Evolutionary conservation across 2,888 invertebrate species (phyloP), one percentile per base, ranked within the genome.

Genomic region (Polietes domitor): DNA sequence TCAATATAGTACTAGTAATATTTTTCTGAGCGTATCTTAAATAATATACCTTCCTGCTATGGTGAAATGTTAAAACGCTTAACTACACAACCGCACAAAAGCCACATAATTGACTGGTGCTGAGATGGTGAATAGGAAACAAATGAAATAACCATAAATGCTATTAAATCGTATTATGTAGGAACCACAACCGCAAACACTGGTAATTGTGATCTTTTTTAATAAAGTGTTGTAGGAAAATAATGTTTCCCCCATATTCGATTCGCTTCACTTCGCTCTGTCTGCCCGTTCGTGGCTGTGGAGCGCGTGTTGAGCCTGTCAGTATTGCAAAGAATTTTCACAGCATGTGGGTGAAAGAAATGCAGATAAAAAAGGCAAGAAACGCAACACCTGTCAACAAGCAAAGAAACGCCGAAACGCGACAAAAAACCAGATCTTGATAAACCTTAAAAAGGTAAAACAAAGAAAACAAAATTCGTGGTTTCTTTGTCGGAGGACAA

Each of bases 301-400:
- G 9, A 15, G 24, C 32, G 7, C 12, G 37, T 2, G 12, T 26
- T 58, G 58, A 24, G 58, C 58, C 12, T 26, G 10, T 53, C 53
- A 19, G 53, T 21, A 12, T 1, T 58, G 12, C 15, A 58, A 80
- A 77, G 50, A 83, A 80, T 83, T 80, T 77, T 77, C 83, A 80
- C 80, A 80, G 80, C 83, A 83, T 80, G 80, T 83, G 83, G 83
- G 80, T 80, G 83, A 26, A 7, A 58, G 24, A 21, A 58, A 15
- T 26, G 58, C 12, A 15, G 58, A 24, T 26, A 24, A 12, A 58
- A 58, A 58, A 24, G 58, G 58, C 7, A 37, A 50, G 50, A 58
- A 58, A 24, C 58, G 26, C 58, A 58, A 58, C 58, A 58, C 58
- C 24, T 58, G 58, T 58, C 58, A 58, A 26, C 15, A 58, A 58